Conservation (phyloP, 2,888 invertebrate genomes). For the Raillietiella orientalis region DNA sequence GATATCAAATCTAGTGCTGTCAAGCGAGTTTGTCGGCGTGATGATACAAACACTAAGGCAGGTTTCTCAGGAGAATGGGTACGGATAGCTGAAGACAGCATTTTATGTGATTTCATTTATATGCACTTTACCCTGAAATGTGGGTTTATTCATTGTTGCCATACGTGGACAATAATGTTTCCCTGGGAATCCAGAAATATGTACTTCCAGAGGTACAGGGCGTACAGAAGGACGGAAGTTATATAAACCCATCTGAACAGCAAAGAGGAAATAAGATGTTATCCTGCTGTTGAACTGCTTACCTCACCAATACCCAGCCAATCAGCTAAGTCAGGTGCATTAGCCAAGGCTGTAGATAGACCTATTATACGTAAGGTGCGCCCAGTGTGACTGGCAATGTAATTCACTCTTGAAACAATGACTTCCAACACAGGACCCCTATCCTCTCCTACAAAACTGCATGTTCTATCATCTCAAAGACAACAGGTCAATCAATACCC, state of each 20-base stretch:
- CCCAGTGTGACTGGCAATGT: constrained; percentile 64
- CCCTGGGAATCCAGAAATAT: constrained; percentile 61
- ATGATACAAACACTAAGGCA: constrained; percentile 60
- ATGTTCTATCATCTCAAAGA: constrained; percentile 12
- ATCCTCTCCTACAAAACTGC: constrained; percentile 16
- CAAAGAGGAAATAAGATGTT: constrained; percentile 7
- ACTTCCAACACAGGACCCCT: constrained; percentile 45
- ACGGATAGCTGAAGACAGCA: constrained; percentile 25
- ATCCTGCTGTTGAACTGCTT: too few species aligned
- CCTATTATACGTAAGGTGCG: constrained; percentile 61
- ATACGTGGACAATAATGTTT: constrained; percentile 97
- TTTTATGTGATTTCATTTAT: constrained; percentile 3
- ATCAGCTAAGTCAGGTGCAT: constrained; percentile 79
- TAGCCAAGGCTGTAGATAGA: constrained; percentile 85
- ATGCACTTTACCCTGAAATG: constrained; percentile 35
- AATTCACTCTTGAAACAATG: constrained; percentile 87
- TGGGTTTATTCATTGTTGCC: constrained; percentile 97
- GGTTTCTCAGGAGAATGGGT: constrained; percentile 76
- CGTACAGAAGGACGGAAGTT: constrained; percentile 94
- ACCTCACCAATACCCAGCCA: constrained; percentile 59
- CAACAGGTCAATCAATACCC: constrained; percentile 61
- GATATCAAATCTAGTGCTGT: constrained; percentile 85
- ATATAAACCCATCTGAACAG: constrained; percentile 42
- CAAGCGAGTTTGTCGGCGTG: constrained; percentile 73
- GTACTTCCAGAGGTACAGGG: constrained; percentile 79